Evolutionary conservation across 2,797 vertebrate genomes (phyloP).

Genomic region (Anisognathus igniventris): DNA sequence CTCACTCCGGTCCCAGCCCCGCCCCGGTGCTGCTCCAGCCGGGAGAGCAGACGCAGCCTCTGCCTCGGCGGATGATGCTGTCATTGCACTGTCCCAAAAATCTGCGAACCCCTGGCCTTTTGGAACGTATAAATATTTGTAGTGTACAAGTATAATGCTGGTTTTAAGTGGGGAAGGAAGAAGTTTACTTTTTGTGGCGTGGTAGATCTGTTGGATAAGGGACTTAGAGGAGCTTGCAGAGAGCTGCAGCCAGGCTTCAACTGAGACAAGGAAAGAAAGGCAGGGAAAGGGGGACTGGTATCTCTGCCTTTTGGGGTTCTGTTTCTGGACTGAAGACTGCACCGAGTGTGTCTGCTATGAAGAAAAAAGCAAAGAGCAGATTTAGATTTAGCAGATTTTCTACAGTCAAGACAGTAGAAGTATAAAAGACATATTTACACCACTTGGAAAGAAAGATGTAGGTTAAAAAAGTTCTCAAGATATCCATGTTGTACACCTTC

Average conservation of each 20-base stretch:
- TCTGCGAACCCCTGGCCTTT: neutral
- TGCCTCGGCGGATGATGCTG: neutral
- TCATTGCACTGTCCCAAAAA: neutral
- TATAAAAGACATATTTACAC: neutral
- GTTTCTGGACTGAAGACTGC: neutral
- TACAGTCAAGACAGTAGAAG: neutral
- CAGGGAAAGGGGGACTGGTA: neutral
- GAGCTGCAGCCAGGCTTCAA: neutral
- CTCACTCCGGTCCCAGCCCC: too few relatives aligned
- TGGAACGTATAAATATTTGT: neutral
- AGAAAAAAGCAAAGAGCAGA: neutral
- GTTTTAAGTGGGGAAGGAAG: neutral
- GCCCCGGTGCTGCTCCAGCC: neutral
- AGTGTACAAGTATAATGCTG: neutral
- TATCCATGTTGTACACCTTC: neutral
- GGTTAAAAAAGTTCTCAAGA: neutral
- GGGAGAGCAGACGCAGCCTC: neutral
- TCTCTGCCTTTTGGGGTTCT: neutral
- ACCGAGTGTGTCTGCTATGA: neutral
- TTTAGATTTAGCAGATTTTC: neutral
- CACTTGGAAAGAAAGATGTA: neutral
- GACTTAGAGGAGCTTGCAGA: neutral
- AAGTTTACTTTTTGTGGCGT: neutral
- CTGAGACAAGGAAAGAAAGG: neutral
- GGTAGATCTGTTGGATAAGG: neutral